Percentiles rank a stretch among this genome's conserved stretches.
Conservation (phyloP, 1,140 invertebrate genomes). For the Lethrus apterus region DNA sequence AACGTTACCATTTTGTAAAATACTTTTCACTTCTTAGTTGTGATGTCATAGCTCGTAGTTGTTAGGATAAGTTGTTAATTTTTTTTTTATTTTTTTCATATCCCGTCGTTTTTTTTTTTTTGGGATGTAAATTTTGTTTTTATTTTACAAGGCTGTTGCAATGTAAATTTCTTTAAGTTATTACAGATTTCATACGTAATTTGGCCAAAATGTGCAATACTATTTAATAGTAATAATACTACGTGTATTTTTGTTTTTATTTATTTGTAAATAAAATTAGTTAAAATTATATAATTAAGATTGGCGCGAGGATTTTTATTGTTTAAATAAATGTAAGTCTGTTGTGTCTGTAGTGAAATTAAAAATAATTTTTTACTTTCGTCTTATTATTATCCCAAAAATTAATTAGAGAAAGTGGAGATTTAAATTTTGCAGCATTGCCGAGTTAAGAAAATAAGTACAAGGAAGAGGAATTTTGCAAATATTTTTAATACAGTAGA, state of each 20-base stretch:
- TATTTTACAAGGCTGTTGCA: neutral
- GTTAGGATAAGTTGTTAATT: neutral
- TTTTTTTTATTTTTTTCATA: neutral
- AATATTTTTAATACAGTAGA: too few species aligned
- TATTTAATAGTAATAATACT: slow-evolving; percentile 5
- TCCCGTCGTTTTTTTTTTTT: neutral
- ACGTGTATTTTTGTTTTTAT: neutral
- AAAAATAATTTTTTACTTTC: slow-evolving; percentile 2
- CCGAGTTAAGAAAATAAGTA: too few species aligned
- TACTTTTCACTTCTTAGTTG: neutral
- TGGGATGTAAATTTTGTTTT: neutral
- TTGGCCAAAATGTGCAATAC: slow-evolving; percentile 15
- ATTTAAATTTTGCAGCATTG: too few species aligned
- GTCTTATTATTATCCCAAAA: too few species aligned
- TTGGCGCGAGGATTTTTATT: neutral
- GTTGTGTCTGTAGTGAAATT: slow-evolving; percentile 6
- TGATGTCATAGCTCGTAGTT: neutral
- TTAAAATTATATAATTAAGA: neutral
- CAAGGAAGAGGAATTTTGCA: too few species aligned
- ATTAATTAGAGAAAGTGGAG: too few species aligned
- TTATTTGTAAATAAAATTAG: slow-evolving; percentile 1
- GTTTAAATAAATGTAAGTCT: neutral
- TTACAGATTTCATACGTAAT: slow-evolving; percentile 1
- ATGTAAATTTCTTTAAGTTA: slow-evolving; percentile 6
- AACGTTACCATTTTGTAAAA: slow-evolving; percentile 11